A percentile compares a stretch with the other conserved stretches of the same genome.
Evolutionary conservation across 2,888 invertebrate genomes (phyloP).

Genomic region (Eugnorisma glareosa): DNA sequence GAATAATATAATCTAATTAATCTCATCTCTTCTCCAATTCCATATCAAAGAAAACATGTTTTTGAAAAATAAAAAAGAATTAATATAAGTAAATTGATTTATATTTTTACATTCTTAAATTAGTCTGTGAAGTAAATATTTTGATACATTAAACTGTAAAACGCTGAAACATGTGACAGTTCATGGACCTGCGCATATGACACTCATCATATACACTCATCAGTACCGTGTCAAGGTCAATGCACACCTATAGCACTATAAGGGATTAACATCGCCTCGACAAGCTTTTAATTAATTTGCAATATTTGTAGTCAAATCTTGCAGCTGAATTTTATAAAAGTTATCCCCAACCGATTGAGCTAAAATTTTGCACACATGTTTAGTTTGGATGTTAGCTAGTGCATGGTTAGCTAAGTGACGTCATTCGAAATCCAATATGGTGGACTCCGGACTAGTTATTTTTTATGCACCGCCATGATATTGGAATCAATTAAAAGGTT

Average conservation of each 20-base stretch:
- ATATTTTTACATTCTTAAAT: slow-evolving; percentile 15
- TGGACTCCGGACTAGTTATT: not conserved
- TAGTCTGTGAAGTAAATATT: not conserved
- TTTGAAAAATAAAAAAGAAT: not conserved
- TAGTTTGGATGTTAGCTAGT: not conserved
- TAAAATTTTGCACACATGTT: not conserved
- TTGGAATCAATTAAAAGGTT: not conserved
- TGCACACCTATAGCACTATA: not conserved
- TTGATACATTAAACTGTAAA: not conserved
- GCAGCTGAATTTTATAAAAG: not conserved
- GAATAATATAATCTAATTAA: slow-evolving; percentile 50
- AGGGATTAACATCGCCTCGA: not conserved
- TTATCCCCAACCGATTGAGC: not conserved
- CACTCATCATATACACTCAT: not conserved
- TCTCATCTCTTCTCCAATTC: slow-evolving; percentile 5
- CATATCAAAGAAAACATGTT: slow-evolving; percentile 30
- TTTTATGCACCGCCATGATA: not conserved
- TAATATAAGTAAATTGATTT: slow-evolving; percentile 36
- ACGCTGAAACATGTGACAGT: not conserved
- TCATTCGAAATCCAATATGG: not conserved
- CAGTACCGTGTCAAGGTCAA: not conserved
- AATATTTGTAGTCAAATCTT: not conserved
- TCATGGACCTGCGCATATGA: too few relatives aligned
- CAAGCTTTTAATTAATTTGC: not conserved
- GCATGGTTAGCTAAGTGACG: not conserved